Base-by-base conservation (phyloP, 2,888 invertebrate genomes). In the Doris montereyensis region DNA sequence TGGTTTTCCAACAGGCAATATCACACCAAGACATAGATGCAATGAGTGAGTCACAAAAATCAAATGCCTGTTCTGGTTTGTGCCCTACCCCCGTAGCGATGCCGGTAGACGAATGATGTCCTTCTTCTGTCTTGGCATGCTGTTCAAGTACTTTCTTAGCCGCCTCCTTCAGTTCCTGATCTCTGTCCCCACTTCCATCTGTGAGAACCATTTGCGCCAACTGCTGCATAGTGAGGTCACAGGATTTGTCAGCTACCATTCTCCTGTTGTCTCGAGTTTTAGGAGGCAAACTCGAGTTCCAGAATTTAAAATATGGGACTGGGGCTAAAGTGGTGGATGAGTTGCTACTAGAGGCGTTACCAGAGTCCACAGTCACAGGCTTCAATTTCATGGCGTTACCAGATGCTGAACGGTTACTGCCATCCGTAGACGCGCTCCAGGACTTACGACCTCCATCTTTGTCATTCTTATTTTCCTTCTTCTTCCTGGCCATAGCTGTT, bases 261-360 rank as follows among this genome's bases (percentile, higher is more conserved):
- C 32, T 24, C 26, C 57, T 60, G 10, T 52, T 57, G 3, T 68
- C 68, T 13, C 76, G 52, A 2, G 68, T 67, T 34, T 68, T 67
- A 5, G 70, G 52, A 1, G 78, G 77, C 2, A 78, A n/a, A 5
- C 77, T 77, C 35, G 78, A 76, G 72, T 78, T 81, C 83, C 83
- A 83, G 75, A 81, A 83, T 35, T 80, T 81, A 57, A 79, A 81
- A 58, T 81, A 83, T 1, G 83, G 81, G 70, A 77, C 68, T 5
- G 76, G 30, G 5, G 62, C 26, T 32, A 58, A 1, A 26, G 73
- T 24, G 32, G 5, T 26, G 3, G 58, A 35, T 28, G 58, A 21
- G 10, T n/a, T 3, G 34, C n/a, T 21, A n/a, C 72, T 21, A 21
- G 34, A 24, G n/a, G 26, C 57, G 26, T 70, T 26, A 32, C 68